A percentile compares a stretch with the other conserved stretches of the same genome.
These are phyloP conservation scores for Artemia sinica DNA, from an alignment of 2,888 invertebrate species.

Conservation along the genomic window DNA sequence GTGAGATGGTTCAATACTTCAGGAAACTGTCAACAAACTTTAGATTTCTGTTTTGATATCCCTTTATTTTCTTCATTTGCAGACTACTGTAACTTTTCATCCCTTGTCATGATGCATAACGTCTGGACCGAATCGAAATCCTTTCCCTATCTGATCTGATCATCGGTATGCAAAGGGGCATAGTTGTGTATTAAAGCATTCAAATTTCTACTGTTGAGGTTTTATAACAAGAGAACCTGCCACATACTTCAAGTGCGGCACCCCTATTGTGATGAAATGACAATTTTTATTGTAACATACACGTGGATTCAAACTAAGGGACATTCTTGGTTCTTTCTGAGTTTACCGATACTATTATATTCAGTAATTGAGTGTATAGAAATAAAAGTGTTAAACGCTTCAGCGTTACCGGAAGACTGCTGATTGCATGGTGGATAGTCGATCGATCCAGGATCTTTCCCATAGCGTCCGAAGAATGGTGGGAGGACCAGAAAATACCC, in stretches of 20 bases:
- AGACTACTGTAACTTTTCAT: constrained; percentile 9
- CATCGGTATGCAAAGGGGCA: constrained; percentile 10
- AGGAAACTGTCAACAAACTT: no score
- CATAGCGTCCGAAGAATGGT: no score
- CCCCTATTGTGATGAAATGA: neutral
- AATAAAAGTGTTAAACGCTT: constrained; percentile 3
- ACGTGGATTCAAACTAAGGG: no score
- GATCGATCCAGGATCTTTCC: no score
- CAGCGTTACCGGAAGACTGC: neutral
- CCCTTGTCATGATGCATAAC: constrained; percentile 10
- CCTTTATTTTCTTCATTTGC: neutral
- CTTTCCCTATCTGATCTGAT: constrained; percentile 3
- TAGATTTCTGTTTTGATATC: no score
- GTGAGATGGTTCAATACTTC: no score
- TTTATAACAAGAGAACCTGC: constrained; percentile 8
- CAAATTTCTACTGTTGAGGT: neutral
- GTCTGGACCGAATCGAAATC: neutral
- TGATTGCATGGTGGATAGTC: no score
- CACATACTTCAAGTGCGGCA: constrained; percentile 13
- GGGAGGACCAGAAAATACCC: no score
- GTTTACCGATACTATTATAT: constrained; percentile 2
- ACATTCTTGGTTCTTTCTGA: neutral
- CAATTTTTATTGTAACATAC: no score
- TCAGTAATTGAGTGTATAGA: constrained; percentile 9
- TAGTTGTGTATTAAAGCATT: constrained; percentile 8